A percentile compares a stretch with the other conserved stretches of the same genome.
Evolutionary conservation across 2,888 invertebrate genomes (phyloP).

Genomic region (Heliconius aoede): DNA sequence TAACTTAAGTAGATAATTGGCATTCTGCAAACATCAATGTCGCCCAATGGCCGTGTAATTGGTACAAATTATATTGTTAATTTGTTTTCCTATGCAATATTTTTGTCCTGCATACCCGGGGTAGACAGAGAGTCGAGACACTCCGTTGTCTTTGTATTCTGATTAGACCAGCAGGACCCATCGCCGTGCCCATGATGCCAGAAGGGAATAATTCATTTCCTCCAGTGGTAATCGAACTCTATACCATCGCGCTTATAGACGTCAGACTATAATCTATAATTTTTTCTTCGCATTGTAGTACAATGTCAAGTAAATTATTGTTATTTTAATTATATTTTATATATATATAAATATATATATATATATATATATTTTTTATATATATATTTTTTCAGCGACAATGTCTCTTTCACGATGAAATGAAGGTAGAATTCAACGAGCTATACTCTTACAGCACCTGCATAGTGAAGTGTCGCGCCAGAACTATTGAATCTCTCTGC

Average conservation of each 20-base stretch:
- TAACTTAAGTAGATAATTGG: constrained; percentile 7
- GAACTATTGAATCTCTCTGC: constrained; percentile 80
- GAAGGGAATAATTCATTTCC: neutral
- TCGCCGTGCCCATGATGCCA: neutral
- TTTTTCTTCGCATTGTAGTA: no score
- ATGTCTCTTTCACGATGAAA: constrained; percentile 82
- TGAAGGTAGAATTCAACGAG: constrained; percentile 55
- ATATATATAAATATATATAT: no score
- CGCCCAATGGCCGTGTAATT: neutral
- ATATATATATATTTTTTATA: no score
- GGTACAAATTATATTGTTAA: neutral
- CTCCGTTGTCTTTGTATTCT: neutral
- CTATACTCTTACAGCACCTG: constrained; percentile 85
- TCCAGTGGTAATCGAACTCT: neutral
- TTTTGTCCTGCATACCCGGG: neutral
- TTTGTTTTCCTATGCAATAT: neutral
- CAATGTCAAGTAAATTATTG: no score
- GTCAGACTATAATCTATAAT: no score
- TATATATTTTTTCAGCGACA: constrained; percentile 80
- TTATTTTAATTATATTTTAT: no score
- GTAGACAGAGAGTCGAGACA: neutral
- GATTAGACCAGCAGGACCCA: neutral
- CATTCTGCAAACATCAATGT: constrained; percentile 3
- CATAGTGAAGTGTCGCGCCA: constrained; percentile 83
- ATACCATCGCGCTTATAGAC: neutral